Conservation (phyloP, 2,888 invertebrate genomes). For the Pocota personata region DNA sequence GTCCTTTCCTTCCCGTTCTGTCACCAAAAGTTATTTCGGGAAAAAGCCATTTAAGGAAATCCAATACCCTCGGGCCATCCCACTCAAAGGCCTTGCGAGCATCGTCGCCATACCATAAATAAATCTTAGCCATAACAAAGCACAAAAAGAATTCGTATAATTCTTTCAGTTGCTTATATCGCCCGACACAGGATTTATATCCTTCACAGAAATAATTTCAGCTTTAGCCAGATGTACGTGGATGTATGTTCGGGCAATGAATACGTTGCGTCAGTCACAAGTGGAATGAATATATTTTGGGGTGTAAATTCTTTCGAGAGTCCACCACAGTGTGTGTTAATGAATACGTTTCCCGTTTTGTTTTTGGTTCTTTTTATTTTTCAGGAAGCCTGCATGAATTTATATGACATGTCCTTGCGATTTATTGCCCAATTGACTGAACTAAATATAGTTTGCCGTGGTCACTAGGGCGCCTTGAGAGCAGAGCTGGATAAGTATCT, state of each 20-base stretch:
- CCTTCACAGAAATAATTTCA: slow-evolving; percentile 17
- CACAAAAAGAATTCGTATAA: slow-evolving; percentile 41
- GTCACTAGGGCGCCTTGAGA: not conserved
- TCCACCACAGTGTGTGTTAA: slow-evolving; percentile 41
- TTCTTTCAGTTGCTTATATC: slow-evolving; percentile 58
- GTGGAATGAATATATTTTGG: slow-evolving; percentile 12
- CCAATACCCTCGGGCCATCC: not conserved
- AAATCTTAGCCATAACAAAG: slow-evolving; percentile 45
- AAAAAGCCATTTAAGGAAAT: not conserved
- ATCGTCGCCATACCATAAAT: slow-evolving; percentile 27
- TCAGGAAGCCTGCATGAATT: slow-evolving; percentile 38
- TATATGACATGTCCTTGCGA: slow-evolving; percentile 48
- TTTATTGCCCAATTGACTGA: slow-evolving; percentile 44
- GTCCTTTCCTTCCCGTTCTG: not conserved
- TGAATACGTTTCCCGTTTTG: slow-evolving; percentile 54
- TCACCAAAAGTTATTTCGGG: slow-evolving; percentile 2
- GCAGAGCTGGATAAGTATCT: not conserved
- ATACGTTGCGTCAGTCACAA: slow-evolving; percentile 24
- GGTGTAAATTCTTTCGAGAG: slow-evolving; percentile 26
- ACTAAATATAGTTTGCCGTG: slow-evolving; percentile 6
- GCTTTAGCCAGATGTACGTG: slow-evolving; percentile 9
- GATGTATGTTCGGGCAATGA: not conserved
- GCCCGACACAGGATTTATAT: slow-evolving; percentile 45
- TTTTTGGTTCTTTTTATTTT: slow-evolving; percentile 11
- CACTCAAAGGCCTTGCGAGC: not conserved